A percentile compares a stretch with the other conserved stretches of the same genome.
phyloP scores from a whole-genome alignment of 2,797 vertebrate genomes.

The Lutjanus campechanus region DNA sequence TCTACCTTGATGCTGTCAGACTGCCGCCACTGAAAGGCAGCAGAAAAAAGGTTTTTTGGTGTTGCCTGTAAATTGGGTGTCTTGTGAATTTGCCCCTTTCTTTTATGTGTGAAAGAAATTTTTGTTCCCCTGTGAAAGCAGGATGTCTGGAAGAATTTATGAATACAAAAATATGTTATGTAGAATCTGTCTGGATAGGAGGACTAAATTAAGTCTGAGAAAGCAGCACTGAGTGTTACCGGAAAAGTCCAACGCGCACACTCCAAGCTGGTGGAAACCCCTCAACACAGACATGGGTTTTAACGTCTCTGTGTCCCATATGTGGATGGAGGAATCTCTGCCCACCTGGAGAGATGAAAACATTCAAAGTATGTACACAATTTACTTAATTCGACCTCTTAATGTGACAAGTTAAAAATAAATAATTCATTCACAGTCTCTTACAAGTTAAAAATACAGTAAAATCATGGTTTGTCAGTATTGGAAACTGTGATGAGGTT shows the following conservation, averaged over 20 bases:
- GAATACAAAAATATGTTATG: slow-evolving; percentile 11
- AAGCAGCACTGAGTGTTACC: slow-evolving; percentile 81
- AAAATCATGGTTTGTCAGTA: no score
- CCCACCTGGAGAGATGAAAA: slow-evolving; percentile 88
- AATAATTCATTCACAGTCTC: no score
- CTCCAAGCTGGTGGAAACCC: slow-evolving; percentile 96
- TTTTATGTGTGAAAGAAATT: slow-evolving; percentile 28
- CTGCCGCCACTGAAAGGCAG: slow-evolving; percentile 37
- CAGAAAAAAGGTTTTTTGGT: slow-evolving; percentile 27
- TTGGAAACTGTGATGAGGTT: no score
- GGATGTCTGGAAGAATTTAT: slow-evolving; percentile 21
- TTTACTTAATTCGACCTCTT: neutral
- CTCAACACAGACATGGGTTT: slow-evolving; percentile 96
- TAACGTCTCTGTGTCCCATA: slow-evolving; percentile 97
- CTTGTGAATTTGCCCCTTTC: slow-evolving; percentile 43
- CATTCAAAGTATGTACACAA: slow-evolving; percentile 2
- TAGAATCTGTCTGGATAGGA: slow-evolving; percentile 3
- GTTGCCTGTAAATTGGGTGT: slow-evolving; percentile 52
- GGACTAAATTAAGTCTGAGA: neutral
- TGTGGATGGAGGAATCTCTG: slow-evolving; percentile 94
- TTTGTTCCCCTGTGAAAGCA: slow-evolving; percentile 28
- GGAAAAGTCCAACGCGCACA: slow-evolving; percentile 98
- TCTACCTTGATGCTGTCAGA: slow-evolving; percentile 59
- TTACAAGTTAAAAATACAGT: no score
- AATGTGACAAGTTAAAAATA: no score